A percentile compares a stretch with the other conserved stretches of the same genome.
Evolutionary conservation across 2,888 invertebrate species (phyloP).

Genomic region (Pharmacophagus antenor): DNA sequence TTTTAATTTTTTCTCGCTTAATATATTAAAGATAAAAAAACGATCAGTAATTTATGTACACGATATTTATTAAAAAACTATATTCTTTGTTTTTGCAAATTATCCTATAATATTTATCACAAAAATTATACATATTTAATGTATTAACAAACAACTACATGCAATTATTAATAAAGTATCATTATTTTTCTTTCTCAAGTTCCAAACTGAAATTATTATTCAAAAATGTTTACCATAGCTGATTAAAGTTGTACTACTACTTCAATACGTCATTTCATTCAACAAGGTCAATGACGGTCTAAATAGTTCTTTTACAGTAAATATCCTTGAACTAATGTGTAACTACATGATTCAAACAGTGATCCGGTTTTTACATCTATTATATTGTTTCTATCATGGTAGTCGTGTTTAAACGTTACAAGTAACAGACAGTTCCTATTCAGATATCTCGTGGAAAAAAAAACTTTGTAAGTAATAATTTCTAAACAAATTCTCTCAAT

Average conservation of each 20-base stretch:
- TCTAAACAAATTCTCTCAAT: slow-evolving; percentile 35
- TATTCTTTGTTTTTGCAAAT: too few species aligned
- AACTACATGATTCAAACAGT: slow-evolving; percentile 36
- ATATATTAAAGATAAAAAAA: too few species aligned
- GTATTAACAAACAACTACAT: too few species aligned
- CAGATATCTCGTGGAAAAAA: slow-evolving; percentile 21
- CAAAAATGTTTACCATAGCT: slow-evolving; percentile 16
- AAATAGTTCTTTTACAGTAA: slow-evolving; percentile 34
- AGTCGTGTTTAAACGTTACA: slow-evolving; percentile 6
- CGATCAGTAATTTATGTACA: too few species aligned
- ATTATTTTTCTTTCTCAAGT: too few species aligned
- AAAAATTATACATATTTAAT: too few species aligned
- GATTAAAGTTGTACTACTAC: slow-evolving; percentile 24
- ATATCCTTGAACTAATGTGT: slow-evolving; percentile 37
- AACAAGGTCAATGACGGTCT: slow-evolving; percentile 34
- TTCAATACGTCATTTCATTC: slow-evolving; percentile 33
- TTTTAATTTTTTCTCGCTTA: too few species aligned
- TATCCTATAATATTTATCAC: too few species aligned
- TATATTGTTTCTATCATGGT: slow-evolving; percentile 12
- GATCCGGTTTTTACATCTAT: slow-evolving; percentile 29
- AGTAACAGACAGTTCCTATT: slow-evolving; percentile 1
- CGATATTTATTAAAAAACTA: too few species aligned
- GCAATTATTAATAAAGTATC: too few species aligned
- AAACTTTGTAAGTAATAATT: slow-evolving; percentile 46
- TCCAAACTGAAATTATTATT: neutral